phyloP scores from a whole-genome alignment of 2,113 vertebrate species.

The Cisticola juncidis region DNA sequence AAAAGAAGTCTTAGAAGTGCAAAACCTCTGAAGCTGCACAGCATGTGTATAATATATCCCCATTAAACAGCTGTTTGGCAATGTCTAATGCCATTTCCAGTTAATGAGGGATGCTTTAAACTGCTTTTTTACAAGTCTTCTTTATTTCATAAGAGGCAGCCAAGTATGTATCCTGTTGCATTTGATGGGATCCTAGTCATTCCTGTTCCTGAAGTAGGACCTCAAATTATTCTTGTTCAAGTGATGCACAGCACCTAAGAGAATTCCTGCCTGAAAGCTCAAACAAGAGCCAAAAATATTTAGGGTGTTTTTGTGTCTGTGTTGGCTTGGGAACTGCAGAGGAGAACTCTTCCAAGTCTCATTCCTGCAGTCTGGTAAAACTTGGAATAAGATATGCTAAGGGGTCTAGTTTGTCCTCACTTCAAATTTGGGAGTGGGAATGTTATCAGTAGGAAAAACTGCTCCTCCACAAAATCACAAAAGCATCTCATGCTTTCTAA shows the following conservation, averaged over 20 bases:
- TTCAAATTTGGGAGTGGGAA: background rate
- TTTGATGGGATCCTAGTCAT: background rate
- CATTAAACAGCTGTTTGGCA: conserved; percentile 56
- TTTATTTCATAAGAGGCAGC: background rate
- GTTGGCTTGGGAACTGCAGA: background rate
- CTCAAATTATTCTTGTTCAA: background rate
- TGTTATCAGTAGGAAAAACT: background rate
- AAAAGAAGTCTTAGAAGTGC: conserved; percentile 41
- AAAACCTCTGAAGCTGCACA: conserved; percentile 32
- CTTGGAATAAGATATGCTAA: background rate
- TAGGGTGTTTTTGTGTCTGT: background rate
- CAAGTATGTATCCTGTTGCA: background rate
- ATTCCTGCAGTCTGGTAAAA: background rate
- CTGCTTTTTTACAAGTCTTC: background rate
- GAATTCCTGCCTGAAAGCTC: background rate
- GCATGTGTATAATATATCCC: background rate
- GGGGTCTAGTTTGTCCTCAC: background rate
- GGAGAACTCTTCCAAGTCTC: background rate
- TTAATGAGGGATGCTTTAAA: conserved; percentile 25
- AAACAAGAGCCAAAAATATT: background rate
- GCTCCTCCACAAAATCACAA: background rate
- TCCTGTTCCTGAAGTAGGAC: background rate
- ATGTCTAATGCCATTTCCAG: background rate
- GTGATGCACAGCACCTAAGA: background rate
- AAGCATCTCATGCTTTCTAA: background rate